A percentile compares a stretch with the other conserved stretches of the same genome.
These are phyloP conservation scores for Valencia hispanica DNA, from an alignment of 2,797 vertebrate genomes.

Conservation along the genomic window DNA sequence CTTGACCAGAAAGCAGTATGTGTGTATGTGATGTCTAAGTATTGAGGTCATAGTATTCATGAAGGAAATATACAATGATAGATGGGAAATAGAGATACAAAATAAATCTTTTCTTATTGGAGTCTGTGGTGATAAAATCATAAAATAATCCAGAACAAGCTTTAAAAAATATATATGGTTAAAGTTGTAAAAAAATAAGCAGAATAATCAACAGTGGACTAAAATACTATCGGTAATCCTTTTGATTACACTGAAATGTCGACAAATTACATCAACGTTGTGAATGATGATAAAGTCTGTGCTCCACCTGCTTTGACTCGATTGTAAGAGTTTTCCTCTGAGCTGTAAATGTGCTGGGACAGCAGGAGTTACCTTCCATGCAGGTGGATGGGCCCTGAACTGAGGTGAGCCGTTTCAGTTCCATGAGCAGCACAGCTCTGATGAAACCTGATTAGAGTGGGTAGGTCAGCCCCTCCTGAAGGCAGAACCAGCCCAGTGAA, in stretches of 20 bases:
- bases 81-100: conserved; percentile 10
- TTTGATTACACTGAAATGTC: background rate
- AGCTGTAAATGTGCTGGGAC: conserved; percentile 9
- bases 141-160: background rate
- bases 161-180: background rate
- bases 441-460: conserved; percentile 68
- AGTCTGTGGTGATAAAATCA: background rate
- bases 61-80: conserved; percentile 12
- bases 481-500: conserved; percentile 39
- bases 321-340: background rate
- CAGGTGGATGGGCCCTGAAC: conserved; percentile 20
- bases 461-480: conserved; percentile 52
- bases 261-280: background rate
- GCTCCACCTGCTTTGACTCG: background rate
- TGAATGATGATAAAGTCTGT: background rate
- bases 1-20: conserved; percentile 52
- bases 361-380: conserved; percentile 20
- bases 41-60: conserved; percentile 33
- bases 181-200: background rate
- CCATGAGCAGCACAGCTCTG: conserved; percentile 31
- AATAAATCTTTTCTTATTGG: background rate
- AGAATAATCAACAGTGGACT: background rate
- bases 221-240: background rate
- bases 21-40: conserved; percentile 26
- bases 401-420: conserved; percentile 48